Evolutionary conservation across 2,797 vertebrate genomes (phyloP), one percentile per base, ranked within the genome.

Genomic region (Eulemur coronatus): DNA sequence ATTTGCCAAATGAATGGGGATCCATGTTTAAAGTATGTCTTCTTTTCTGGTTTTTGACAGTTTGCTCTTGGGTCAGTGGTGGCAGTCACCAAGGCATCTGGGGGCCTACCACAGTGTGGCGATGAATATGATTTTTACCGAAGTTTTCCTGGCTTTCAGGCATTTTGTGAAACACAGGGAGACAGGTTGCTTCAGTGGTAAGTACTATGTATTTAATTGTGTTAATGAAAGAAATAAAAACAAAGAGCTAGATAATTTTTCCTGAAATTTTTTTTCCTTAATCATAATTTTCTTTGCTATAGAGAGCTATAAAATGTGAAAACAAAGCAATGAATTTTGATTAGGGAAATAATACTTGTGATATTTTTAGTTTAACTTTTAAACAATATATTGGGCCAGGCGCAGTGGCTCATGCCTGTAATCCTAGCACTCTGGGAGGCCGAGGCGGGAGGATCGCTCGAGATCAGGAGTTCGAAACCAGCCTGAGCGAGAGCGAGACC

Each of bases 51-150:
- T 88, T 93, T 98, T 65, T 70, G 30, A 50, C 98, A 99, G 99
- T 98, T 99, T 65, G 99, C 99, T 48, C 98, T 99, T 3, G 98
- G 99, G 50, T 98, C 99, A 0, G 99, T 99, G 33, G 98, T 99
- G 33, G 98, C 99, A 0, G 99, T 99, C 4, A 99, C 99, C 14
- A 99, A 99, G 96, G 99, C 99, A 0, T 99, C 99, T 0, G 99
- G 98, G 0, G 97, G 98, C 63, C 98, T 99, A 1, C 99, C 99
- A 26, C 99, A 99, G 97, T 93, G 98, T 4, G 99, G 99, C 0
- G 99, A 99, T 2, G 99, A 99, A 48, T 99, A 99, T 24, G 99
- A 99, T 97, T 99, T 99, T 98, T 99, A 99, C 97, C 98, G 99
- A 76, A 99, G 99, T 98, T 99, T 99, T 97, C 99, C 99, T 0